Conservation (phyloP, 2,113 vertebrate species). For the Gnathonemus echidnorhynchus region DNA sequence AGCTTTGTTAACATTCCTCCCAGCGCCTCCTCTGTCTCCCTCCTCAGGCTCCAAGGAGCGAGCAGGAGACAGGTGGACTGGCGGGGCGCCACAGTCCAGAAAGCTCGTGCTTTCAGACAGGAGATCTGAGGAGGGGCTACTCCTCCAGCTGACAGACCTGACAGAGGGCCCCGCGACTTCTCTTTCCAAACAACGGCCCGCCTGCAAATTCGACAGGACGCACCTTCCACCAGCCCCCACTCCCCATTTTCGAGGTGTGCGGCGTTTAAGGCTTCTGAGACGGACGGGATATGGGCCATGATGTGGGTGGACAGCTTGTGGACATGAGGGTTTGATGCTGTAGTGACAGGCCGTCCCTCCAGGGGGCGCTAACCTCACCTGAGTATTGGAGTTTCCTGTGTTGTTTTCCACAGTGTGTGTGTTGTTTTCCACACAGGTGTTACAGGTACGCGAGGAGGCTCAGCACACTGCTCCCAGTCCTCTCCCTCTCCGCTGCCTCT, state of each 20-base stretch:
- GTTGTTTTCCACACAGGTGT: neutral
- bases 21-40: conserved; percentile 38
- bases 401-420: neutral
- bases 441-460: neutral
- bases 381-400: neutral
- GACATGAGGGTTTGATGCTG: neutral
- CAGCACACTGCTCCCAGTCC: conserved; percentile 16
- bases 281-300: neutral
- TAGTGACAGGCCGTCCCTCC: neutral
- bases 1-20: conserved; percentile 66
- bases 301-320: neutral
- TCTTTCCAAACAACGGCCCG: conserved; percentile 38
- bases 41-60: conserved; percentile 49
- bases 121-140: conserved; percentile 39
- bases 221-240: conserved; percentile 19
- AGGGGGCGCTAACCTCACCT: neutral
- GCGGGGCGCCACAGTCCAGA: conserved; percentile 50
- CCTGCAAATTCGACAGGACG: conserved; percentile 45
- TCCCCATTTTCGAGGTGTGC: neutral
- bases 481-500: conserved; percentile 16
- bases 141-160: conserved; percentile 56
- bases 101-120: conserved; percentile 9
- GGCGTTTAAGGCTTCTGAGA: neutral
- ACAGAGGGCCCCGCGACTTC: conserved; percentile 44
- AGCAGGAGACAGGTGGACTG: conserved; percentile 55